Evolutionary conservation across 2,113 vertebrate genomes (phyloP).

Genomic region (Oostethus manadensis): DNA sequence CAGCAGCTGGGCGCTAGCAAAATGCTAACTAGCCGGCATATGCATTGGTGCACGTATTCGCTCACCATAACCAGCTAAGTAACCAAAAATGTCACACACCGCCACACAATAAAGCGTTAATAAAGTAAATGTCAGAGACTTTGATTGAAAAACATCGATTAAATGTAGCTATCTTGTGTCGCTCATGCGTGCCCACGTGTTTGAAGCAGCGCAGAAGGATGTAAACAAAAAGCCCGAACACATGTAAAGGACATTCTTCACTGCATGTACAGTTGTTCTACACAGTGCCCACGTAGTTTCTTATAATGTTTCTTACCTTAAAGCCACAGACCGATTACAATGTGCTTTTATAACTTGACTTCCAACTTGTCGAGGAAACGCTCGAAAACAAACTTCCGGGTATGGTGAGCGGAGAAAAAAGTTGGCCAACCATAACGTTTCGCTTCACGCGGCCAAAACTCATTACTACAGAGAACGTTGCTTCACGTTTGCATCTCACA

Average conservation of each 20-base stretch:
- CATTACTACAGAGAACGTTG: not conserved
- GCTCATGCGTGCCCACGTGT: constrained; percentile 53
- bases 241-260: not conserved
- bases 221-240: constrained; percentile 55
- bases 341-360: not conserved
- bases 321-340: not conserved
- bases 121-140: no score
- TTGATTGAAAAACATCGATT: not conserved
- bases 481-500: no score
- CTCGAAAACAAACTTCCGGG: constrained; percentile 59
- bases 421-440: constrained; percentile 58
- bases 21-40: constrained; percentile 37
- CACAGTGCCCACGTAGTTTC: rapidly evolving
- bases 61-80: not conserved
- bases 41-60: not conserved
- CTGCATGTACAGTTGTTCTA: not conserved
- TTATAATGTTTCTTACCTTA: constrained; percentile 48
- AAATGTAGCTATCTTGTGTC: constrained; percentile 19
- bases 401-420: constrained; percentile 16
- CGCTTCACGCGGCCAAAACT: constrained; percentile 7
- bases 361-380: not conserved
- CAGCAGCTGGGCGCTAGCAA: constrained; percentile 19
- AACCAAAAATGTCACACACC: not conserved
- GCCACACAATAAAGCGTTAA: not conserved
- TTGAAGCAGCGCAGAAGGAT: constrained; percentile 30